Evolutionary conservation across 1,140 invertebrate genomes (phyloP).

Genomic region (Armadillidium nasatum): DNA sequence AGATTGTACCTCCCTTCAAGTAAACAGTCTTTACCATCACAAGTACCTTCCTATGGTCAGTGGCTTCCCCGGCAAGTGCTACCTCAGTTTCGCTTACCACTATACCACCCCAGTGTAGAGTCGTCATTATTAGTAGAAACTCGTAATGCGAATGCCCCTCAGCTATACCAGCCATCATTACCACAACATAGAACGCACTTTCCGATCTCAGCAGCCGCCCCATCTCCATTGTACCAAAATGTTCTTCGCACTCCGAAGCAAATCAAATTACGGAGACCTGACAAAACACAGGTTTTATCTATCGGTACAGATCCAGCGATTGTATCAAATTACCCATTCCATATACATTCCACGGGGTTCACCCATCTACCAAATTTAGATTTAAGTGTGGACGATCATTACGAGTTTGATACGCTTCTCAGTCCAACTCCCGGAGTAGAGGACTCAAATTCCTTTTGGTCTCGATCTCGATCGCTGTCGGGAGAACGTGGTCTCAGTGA

Average conservation of each 20-base stretch:
- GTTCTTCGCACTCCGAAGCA: conserved; percentile 57
- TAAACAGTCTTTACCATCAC: conserved; percentile 34
- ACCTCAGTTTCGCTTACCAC: conserved; percentile 39
- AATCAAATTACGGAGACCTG: background rate
- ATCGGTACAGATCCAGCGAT: conserved; percentile 9
- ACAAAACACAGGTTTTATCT: background rate
- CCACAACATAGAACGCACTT: background rate
- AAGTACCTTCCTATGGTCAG: conserved; percentile 41
- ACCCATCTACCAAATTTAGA: conserved; percentile 54
- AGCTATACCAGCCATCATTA: background rate
- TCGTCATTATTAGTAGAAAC: conserved; percentile 19
- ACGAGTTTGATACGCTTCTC: conserved; percentile 74
- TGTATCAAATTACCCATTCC: conserved; percentile 44
- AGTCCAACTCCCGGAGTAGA: conserved; percentile 49
- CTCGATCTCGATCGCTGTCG: conserved; percentile 42
- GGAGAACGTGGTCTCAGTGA: conserved; percentile 49
- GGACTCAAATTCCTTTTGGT: conserved; percentile 50
- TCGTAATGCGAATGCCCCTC: background rate
- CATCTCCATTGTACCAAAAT: conserved; percentile 46
- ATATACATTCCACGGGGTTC: conserved; percentile 31
- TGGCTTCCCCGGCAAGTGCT: conserved; percentile 41
- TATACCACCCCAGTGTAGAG: conserved; percentile 12
- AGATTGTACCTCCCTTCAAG: conserved; percentile 16
- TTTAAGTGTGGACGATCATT: conserved; percentile 87
- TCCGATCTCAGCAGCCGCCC: background rate